Conservation (phyloP, 2,113 vertebrate species). For the Sapayoa aenigma region DNA sequence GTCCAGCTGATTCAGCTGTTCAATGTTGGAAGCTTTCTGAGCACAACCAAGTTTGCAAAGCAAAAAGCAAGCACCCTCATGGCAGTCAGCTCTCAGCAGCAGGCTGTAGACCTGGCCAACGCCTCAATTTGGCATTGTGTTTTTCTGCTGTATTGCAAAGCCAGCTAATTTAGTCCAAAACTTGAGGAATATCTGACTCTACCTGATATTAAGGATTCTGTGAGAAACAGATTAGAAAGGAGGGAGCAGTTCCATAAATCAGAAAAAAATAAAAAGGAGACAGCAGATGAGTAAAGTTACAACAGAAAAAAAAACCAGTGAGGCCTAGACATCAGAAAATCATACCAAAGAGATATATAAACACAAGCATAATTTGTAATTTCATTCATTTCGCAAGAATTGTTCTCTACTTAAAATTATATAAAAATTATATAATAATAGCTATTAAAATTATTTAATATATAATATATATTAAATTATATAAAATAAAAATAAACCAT, state of each 20-base stretch:
- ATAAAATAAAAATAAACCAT: neutral
- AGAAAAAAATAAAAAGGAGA: neutral
- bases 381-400: neutral
- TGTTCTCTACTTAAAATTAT: neutral
- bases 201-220: neutral
- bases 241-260: neutral
- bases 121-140: accelerated
- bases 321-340: neutral
- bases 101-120: neutral
- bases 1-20: neutral
- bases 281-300: neutral
- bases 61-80: neutral
- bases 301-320: neutral
- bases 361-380: neutral
- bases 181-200: neutral
- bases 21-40: neutral
- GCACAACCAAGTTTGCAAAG: neutral
- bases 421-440: no score
- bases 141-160: neutral
- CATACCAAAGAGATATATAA: neutral
- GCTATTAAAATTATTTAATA: no score
- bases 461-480: no score
- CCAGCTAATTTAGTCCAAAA: neutral
- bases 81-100: neutral
- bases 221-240: neutral